Percentiles rank a stretch among this genome's conserved stretches.
These are phyloP conservation scores for Hydrotaea cyrtoneurina DNA, from an alignment of 2,888 invertebrate genomes.

Conservation along the genomic window DNA sequence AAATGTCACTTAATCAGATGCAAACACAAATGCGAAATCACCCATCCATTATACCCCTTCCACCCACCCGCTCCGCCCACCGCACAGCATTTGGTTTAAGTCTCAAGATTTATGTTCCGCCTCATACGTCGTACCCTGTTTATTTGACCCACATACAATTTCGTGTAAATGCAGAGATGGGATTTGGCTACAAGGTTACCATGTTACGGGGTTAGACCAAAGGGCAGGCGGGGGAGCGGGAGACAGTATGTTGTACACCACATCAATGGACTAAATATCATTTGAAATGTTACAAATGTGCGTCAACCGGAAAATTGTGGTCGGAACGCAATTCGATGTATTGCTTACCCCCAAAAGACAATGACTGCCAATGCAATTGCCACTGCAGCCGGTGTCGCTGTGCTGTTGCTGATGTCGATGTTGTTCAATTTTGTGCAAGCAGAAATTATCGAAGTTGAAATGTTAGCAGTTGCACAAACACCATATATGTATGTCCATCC, in stretches of 20 bases:
- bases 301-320: slow-evolving; percentile 70
- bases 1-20: not conserved
- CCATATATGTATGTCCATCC: not conserved
- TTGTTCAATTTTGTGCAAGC: not conserved
- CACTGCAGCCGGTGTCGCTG: not conserved
- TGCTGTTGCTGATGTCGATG: not conserved
- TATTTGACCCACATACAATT: not conserved
- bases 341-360: slow-evolving; percentile 46
- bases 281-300: slow-evolving; percentile 51
- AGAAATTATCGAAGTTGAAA: not conserved
- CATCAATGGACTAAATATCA: slow-evolving; percentile 9
- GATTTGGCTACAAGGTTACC: not conserved
- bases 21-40: too few species aligned
- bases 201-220: too few species aligned
- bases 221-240: too few species aligned
- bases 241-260: not conserved
- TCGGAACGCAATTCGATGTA: slow-evolving; percentile 53
- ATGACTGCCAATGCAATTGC: slow-evolving; percentile 33
- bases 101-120: not conserved
- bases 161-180: not conserved
- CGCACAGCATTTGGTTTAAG: not conserved
- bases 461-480: not conserved
- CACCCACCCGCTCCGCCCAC: not conserved
- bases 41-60: too few species aligned
- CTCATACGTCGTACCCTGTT: not conserved